These are phyloP conservation scores for Sarcophaga rosellei DNA, from an alignment of 2,888 invertebrate genomes.

Conservation along the genomic window DNA sequence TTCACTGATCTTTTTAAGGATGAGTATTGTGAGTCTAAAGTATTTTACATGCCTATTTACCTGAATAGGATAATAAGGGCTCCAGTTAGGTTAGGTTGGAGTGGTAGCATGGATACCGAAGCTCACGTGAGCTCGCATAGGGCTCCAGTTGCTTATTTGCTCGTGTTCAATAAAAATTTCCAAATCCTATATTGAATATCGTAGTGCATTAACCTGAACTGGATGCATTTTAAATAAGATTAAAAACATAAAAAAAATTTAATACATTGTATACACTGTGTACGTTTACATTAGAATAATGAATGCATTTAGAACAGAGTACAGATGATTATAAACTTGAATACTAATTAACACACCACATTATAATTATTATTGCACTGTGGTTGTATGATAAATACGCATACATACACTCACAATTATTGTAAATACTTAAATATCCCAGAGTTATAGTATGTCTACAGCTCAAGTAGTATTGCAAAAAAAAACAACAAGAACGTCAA, in stretches of 20 bases:
- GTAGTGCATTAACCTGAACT: conserved; percentile 8
- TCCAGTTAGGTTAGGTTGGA: no score
- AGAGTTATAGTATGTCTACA: no score
- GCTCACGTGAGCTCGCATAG: no score
- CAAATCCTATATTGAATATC: background rate
- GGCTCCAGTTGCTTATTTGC: no score
- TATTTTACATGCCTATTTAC: no score
- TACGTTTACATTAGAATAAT: conserved; percentile 58
- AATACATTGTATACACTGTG: conserved; percentile 16
- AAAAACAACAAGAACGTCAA: conserved; percentile 38
- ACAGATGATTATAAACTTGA: conserved; percentile 67
- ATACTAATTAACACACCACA: conserved; percentile 65
- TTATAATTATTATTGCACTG: background rate
- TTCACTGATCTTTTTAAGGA: no score
- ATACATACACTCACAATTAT: background rate
- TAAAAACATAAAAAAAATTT: conserved; percentile 20
- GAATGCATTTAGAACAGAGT: conserved; percentile 69
- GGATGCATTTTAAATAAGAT: conserved; percentile 44
- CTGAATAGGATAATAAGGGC: no score
- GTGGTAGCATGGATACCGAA: no score
- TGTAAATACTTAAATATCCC: background rate
- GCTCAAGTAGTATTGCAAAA: background rate
- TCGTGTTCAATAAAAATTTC: no score
- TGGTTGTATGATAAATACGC: no score
- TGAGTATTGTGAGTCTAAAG: no score